Percentiles rank a stretch among this genome's conserved stretches.
Evolutionary conservation across 30 jellyfish, hydroid and myxozoan species (phyloP).

Genomic region (Nemopilema nomurai): DNA sequence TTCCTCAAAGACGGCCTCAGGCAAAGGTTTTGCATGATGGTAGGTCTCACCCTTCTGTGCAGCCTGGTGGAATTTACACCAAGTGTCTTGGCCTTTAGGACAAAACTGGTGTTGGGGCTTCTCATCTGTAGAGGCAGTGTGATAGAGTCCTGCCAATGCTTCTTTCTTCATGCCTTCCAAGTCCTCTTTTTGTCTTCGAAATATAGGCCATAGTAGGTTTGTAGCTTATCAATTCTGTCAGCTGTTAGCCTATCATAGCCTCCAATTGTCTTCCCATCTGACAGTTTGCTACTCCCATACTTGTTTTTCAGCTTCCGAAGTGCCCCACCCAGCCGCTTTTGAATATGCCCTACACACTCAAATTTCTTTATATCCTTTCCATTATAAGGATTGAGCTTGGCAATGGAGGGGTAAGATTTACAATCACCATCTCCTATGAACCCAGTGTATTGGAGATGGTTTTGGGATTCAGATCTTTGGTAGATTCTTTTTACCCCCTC

Average conservation of each 20-base stretch:
- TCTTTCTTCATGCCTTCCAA: conserved; percentile 29
- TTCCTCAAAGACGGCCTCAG: conserved; percentile 29
- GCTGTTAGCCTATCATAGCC: conserved; percentile 41
- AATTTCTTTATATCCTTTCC: conserved; percentile 8
- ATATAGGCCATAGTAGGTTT: conserved; percentile 33
- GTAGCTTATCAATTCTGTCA: conserved; percentile 30
- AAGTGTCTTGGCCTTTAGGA: conserved; percentile 11
- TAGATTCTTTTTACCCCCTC: conserved; percentile 41
- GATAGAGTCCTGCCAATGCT: conserved; percentile 21
- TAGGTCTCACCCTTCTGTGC: not conserved
- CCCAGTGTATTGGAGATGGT: conserved; percentile 32
- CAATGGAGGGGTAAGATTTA: conserved; percentile 15
- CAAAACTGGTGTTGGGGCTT: conserved; percentile 18
- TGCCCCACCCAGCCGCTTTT: conserved; percentile 46
- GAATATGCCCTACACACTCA: conserved; percentile 45
- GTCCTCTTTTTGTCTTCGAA: conserved; percentile 22
- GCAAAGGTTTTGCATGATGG: conserved; percentile 20
- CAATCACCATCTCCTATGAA: conserved; percentile 35
- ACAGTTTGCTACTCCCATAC: not conserved
- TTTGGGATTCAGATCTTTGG: conserved; percentile 6
- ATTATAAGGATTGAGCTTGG: conserved; percentile 4
- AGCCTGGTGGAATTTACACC: conserved; percentile 45
- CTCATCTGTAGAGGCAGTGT: conserved; percentile 11
- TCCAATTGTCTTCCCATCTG: conserved; percentile 51
- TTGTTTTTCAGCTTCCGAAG: conserved; percentile 25